A percentile compares a stretch with the other conserved stretches of the same genome.
Conservation (phyloP, 2,797 vertebrate species). For the Philypnodon macrostomus region DNA sequence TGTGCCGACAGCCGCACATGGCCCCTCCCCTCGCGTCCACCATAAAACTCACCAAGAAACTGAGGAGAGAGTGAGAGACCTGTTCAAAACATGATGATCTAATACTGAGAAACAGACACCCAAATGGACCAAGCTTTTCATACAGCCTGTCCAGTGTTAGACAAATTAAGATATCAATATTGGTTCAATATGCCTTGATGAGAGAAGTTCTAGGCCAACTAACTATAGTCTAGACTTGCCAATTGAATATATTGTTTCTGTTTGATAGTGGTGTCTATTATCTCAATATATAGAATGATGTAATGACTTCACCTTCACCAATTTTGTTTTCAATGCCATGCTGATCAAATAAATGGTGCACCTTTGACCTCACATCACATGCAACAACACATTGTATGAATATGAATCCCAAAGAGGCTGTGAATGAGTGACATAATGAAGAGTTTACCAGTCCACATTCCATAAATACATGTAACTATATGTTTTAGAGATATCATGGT, state of each 20-base stretch:
- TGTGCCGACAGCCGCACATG: constrained; percentile 95
- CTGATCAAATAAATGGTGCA: not conserved
- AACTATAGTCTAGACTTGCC: too few species aligned
- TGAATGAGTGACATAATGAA: constrained; percentile 5
- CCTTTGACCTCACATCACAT: constrained; percentile 31
- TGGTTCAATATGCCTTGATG: too few species aligned
- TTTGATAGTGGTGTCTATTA: not conserved
- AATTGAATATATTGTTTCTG: too few species aligned
- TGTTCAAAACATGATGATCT: not conserved
- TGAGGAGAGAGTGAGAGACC: constrained; percentile 46
- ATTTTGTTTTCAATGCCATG: constrained; percentile 1
- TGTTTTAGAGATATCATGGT: too few species aligned
- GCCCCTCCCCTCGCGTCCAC: constrained; percentile 96
- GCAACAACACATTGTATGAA: constrained; percentile 37
- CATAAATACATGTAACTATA: too few species aligned
- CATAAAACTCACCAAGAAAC: constrained; percentile 99
- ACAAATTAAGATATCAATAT: too few species aligned
- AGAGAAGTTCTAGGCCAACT: too few species aligned
- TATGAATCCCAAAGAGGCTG: constrained; percentile 13
- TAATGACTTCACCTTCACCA: not conserved
- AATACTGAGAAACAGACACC: constrained; percentile 36
- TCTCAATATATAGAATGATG: not conserved
- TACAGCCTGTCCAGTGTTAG: too few species aligned
- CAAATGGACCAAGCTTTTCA: not conserved
- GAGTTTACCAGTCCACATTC: not conserved